Base-by-base conservation (phyloP, 2,797 vertebrate genomes). In the Salarias fasciatus region DNA sequence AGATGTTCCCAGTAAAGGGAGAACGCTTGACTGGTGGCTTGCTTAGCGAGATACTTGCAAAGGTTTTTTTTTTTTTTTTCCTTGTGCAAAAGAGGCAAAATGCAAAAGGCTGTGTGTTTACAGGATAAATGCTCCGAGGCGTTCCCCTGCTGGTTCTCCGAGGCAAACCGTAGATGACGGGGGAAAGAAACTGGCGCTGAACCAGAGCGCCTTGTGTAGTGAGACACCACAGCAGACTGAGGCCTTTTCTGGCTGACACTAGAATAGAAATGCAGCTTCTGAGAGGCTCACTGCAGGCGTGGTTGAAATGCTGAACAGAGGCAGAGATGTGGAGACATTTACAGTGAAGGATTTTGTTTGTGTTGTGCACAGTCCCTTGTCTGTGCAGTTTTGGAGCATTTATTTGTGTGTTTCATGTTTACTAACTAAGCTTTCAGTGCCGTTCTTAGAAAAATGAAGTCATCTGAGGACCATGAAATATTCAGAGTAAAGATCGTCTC, bases 71-170 rank as follows among this genome's bases (percentile, higher is more conserved):
- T 2, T 24, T 24, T 24, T 2, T 11, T 45, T 64, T 81, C 53
- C 62, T 61, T 72, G 55, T 69, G 77, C 67, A 59, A 71, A 68
- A 56, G 61, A 74, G 58, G 68, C 65, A 64, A 86, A 86, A 84
- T 75, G 83, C 73, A 72, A 70, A 82, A 71, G 72, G 70, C 69
- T 75, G 85, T 75, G 80, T 87, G 85, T 92, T 92, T 91, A 91
- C 82, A 75, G 87, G 88, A 91, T 92, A 91, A 92, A 91, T 88
- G 85, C 81, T 87, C 78, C 68, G 79, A 90, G 88, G 91, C 87
- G 84, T 88, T 88, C 86, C 86, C 89, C 84, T 77, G 89, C 87
- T 86, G 85, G 75, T 81, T 88, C 86, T 88, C 80, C 46, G 55
- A 90, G 90, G 88, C 88, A 88, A 88, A 87, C 75, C 58, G 35